Base-by-base conservation (phyloP, 1,140 invertebrate genomes). In the Leptinotarsa texana region DNA sequence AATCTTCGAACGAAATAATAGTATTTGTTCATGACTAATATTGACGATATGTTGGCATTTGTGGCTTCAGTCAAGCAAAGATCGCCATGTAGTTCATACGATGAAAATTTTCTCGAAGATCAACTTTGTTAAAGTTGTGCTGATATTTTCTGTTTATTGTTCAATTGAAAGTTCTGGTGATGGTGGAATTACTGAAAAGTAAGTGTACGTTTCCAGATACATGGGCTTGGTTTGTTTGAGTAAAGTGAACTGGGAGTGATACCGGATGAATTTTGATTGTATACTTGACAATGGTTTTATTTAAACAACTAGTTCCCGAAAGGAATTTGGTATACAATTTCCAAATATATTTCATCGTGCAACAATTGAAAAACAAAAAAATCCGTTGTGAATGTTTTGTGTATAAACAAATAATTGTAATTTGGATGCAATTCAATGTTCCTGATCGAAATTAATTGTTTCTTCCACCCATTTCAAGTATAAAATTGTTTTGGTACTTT, bases 141-240 rank as follows among this genome's bases (percentile, higher is more conserved):
- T 73, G 71, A 65, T 65, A 48, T n/a, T 73, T 48, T 65, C 65
- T n/a, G 27, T 73, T 27, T 73, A 49, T 73, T 65, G 61, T 73
- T 73, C 63, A 0, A 65, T 63, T n/a, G 63, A 73, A 48, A 65
- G 62, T 73, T 21, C 63, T 47, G 48, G 62, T 73, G 63, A 73
- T 47, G 63, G 33, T 65, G 63, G 27, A 5, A 49, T 17, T 18
- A 15, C 51, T 18, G 15, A 57, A 5, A 18, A 57, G 51, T 57
- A 57, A 57, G 51, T 57, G 51, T 17, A 57, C n/a, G 4, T 57
- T 18, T 57, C 4, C 33, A 42, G 33, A 66, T 24, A n/a, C 18
- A 15, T 68, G 42, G 66, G 66, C 18, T 33, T n/a, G 66, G 27
- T 68, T 47, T 68, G 15, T 68, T 68, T 68, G 66, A 33, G n/a